Evolutionary conservation across 2,113 vertebrate genomes (phyloP), one percentile per base, ranked within the genome.

Genomic region (Chaetodon trifascialis): DNA sequence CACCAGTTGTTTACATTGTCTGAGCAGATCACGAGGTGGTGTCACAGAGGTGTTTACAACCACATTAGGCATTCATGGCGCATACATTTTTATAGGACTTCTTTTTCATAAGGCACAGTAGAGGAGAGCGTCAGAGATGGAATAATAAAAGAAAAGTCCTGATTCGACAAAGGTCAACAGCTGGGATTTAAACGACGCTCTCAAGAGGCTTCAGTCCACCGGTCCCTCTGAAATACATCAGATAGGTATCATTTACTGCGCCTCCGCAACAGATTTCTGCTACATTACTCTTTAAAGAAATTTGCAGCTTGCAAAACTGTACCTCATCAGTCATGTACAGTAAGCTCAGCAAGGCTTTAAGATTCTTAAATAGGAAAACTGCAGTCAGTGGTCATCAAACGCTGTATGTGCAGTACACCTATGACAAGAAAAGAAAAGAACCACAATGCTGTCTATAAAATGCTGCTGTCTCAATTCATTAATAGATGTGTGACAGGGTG

Each of bases 81-180:
- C 62, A 86, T 52, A 60, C 49, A 47, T 58, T 74, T 74, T 74
- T 58, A 78, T 38, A 7, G 67, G 81, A 42, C 44, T 58, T 75
- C 60, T 66, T 82, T 84, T 81, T 74, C 56, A 54, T 76, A 46
- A 77, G 40, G 62, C 7, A 7, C 38, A 21, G 68, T 36, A 42
- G 71, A 77, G n/a, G 36, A 67, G 15, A 54, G 38, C 12, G 76
- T 75, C 49, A 80, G 51, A 77, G 63, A 81, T 62, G 47, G 66
- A 80, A 83, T 66, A 78, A 56, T 63, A 76, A 80, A 56, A 81
- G 36, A 34, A 73, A 59, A 82, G 34, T 49, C 62, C 73, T 36
- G 55, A 76, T 81, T 83, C 10, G 30, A 69, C 59, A 77, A 85
- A 91, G 82, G 83, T 90, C 88, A 87, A 75, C 73, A 64, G 51